Evolutionary conservation across 2,113 vertebrate genomes (phyloP).

Genomic region (Ailurus styani): DNA sequence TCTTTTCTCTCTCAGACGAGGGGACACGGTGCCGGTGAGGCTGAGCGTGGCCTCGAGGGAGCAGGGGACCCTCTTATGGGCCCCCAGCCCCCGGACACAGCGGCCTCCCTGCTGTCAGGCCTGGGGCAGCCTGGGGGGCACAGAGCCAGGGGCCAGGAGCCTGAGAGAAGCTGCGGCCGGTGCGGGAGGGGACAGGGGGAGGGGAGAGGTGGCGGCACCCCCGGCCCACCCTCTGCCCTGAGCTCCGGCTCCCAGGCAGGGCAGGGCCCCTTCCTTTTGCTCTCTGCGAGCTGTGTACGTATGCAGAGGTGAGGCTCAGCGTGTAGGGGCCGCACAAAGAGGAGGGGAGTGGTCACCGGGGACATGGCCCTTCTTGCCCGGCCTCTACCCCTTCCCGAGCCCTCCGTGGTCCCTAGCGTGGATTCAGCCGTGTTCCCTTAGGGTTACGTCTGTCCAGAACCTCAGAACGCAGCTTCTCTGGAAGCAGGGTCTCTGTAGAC

Average conservation of each 20-base stretch:
- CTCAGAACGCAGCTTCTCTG: fast-evolving
- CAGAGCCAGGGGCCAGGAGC: conserved; percentile 79
- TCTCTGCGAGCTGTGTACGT: fast-evolving
- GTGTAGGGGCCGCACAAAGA: fast-evolving
- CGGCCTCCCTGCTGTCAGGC: conserved; percentile 80
- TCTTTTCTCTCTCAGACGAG: conserved; percentile 83
- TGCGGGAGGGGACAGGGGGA: neutral
- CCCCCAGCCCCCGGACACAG: conserved; percentile 79
- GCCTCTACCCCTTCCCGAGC: neutral
- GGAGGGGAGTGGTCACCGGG: too few relatives aligned
- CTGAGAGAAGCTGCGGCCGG: conserved; percentile 78
- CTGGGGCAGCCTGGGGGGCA: conserved; percentile 80
- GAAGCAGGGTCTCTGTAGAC: neutral
- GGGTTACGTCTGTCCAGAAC: fast-evolving
- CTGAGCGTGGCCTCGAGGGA: conserved; percentile 74
- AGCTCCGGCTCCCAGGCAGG: neutral
- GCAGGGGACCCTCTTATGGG: conserved; percentile 82
- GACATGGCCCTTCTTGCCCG: fast-evolving
- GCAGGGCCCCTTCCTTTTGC: conserved; percentile 27
- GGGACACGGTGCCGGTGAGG: conserved; percentile 82
- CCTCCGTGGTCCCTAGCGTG: fast-evolving
- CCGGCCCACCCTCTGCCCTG: fast-evolving
- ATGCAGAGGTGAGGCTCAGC: fast-evolving
- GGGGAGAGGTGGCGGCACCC: conserved; percentile 17
- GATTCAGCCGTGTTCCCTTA: neutral